Evolutionary conservation across 2,797 vertebrate genomes (phyloP), one percentile per base, ranked within the genome.

Genomic region (Mormyrus hasselquistii): DNA sequence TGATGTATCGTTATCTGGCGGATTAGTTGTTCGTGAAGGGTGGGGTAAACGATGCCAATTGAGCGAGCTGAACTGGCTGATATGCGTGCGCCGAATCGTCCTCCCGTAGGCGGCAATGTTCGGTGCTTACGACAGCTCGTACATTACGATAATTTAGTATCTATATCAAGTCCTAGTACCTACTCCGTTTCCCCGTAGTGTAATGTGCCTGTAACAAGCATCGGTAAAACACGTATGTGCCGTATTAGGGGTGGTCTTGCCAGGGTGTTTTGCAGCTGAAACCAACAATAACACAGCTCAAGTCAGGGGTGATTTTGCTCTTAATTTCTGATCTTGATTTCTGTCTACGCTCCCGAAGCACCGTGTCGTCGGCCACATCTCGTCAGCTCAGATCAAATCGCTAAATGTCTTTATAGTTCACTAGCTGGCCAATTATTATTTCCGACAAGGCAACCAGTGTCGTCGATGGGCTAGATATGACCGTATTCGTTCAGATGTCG

Each of bases 101-200:
- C 55, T 85, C 38, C 62, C 55, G 82, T 89, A 86, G 82, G 57
- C 83, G 25, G 82, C 22, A 25, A 44, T 5, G 65, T 25, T 88
- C 22, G 38, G 50, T 73, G 62, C 57, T 65, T 50, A 86, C 19
- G 50, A 19, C 49, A 53, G 52, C 49, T 86, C 12, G 84, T 16
- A 25, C 25, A 55, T 57, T 87, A 88, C 59, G 29, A 52, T 76
- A 25, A 49, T 88, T 73, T 73, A 69, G 62, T 52, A 19, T 44
- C 22, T 19, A 44, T 2, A 12, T 79, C 12, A 34, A 53, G 8
- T 41, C 88, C 2, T 14, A 49, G 16, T 57, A 82, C n/a, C 50
- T 82, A 52, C 52, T 88, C 69, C 34, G 12, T 4, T 22, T n/a
- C 16, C 7, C 41, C 44, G 16, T n/a, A 9, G 3, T n/a, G 16